Evolutionary conservation across 2,888 invertebrate species (phyloP).

Genomic region (Macrosoma leucophasiata): DNA sequence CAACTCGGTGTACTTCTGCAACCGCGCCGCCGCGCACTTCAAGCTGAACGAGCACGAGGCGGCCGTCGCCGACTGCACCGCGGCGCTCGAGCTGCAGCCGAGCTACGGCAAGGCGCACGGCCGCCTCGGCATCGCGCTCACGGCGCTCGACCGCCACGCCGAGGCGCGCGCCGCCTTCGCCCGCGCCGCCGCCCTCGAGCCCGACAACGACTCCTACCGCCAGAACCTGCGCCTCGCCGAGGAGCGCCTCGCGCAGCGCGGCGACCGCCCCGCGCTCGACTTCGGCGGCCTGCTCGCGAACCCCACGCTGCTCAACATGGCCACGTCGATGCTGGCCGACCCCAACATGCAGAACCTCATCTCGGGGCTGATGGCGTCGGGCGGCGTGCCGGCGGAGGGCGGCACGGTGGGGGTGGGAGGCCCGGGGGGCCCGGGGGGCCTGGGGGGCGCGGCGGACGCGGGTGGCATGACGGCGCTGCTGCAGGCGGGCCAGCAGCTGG

Average conservation of each 20-base stretch:
- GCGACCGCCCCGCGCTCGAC: constrained; percentile 77
- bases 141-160: constrained; percentile 86
- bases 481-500: constrained; percentile 85
- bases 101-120: constrained; percentile 97
- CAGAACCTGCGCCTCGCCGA: constrained; percentile 91
- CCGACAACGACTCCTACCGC: constrained; percentile 92
- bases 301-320: constrained; percentile 89
- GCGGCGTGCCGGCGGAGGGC: constrained; percentile 27
- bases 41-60: constrained; percentile 88
- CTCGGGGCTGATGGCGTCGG: constrained; percentile 71
- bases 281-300: constrained; percentile 83
- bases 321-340: constrained; percentile 88
- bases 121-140: constrained; percentile 91
- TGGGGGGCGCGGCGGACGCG: constrained; percentile 23
- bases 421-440: constrained; percentile 43
- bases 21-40: constrained; percentile 96
- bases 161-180: constrained; percentile 91
- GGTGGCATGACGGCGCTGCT: constrained; percentile 58
- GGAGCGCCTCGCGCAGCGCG: constrained; percentile 79
- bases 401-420: constrained; percentile 39
- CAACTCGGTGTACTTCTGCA: constrained; percentile 97
- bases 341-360: constrained; percentile 88
- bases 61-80: constrained; percentile 93
- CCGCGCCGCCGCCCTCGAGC: constrained; percentile 92
- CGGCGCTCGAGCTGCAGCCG: constrained; percentile 91